phyloP scores from a whole-genome alignment of 1,140 invertebrate species.

The Rhopalosiphum padi region DNA sequence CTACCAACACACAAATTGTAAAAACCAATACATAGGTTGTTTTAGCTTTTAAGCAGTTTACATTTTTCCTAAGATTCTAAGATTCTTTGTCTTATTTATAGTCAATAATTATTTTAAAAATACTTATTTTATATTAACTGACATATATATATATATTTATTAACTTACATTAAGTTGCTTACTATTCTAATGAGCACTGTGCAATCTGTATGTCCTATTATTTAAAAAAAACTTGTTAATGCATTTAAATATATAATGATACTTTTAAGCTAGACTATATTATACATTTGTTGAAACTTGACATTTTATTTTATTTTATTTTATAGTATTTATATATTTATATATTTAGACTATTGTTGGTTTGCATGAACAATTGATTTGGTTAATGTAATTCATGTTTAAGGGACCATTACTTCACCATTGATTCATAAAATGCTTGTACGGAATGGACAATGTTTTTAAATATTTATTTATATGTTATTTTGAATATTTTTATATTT shows the following conservation, averaged over 20 bases:
- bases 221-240: not conserved
- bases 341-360: not conserved
- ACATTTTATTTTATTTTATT: constrained; percentile 18
- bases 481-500: constrained; percentile 17
- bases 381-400: not conserved
- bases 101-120: not conserved
- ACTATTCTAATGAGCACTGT: not conserved
- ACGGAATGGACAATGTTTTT: not conserved
- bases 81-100: not conserved
- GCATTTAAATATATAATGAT: not conserved
- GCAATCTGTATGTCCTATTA: not conserved
- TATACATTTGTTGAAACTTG: constrained; percentile 28
- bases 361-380: no score
- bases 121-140: constrained; percentile 18
- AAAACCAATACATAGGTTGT: not conserved
- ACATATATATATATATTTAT: not conserved
- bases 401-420: not conserved
- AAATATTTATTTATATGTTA: constrained; percentile 12
- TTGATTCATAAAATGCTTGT: not conserved
- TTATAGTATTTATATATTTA: not conserved
- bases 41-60: not conserved
- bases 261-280: not conserved
- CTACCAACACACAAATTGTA: not conserved
- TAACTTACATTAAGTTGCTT: constrained; percentile 12
- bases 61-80: not conserved